Conservation (phyloP, 2,113 vertebrate species). For the Spermophilus dauricus region DNA sequence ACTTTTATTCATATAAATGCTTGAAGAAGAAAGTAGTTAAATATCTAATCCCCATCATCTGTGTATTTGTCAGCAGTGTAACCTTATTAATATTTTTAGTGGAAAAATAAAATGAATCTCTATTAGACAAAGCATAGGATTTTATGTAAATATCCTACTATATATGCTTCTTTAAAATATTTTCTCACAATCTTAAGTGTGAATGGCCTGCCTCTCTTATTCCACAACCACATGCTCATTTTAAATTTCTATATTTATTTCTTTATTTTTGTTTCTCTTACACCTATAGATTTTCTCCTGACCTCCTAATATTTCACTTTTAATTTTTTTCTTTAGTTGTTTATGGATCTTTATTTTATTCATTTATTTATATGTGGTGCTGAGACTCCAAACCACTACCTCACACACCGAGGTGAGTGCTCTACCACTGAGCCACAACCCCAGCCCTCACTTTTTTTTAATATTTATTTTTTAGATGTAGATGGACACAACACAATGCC, state of each 20-base stretch:
- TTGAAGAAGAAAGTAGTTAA: too few relatives aligned
- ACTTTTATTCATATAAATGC: too few relatives aligned
- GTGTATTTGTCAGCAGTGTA: neutral
- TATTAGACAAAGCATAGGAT: neutral
- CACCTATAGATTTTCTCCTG: neutral
- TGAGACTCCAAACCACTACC: too few relatives aligned
- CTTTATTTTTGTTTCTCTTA: neutral
- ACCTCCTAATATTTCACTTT: neutral
- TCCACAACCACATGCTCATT: neutral
- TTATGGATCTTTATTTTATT: too few relatives aligned
- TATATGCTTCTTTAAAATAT: too few relatives aligned
- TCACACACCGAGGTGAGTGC: too few relatives aligned
- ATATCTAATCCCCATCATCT: neutral
- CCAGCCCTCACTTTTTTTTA: too few relatives aligned
- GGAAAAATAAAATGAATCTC: neutral
- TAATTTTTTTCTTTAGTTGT: neutral
- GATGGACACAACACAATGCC: too few relatives aligned
- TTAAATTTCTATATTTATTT: neutral
- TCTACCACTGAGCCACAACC: too few relatives aligned
- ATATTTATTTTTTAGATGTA: too few relatives aligned
- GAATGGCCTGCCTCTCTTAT: neutral
- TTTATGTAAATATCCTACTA: neutral
- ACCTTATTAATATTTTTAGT: neutral
- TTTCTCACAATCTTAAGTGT: neutral
- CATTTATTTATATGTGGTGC: too few relatives aligned